These are phyloP conservation scores for Coptodon bakossiorum DNA, from an alignment of 2,113 vertebrate genomes.

Conservation along the genomic window DNA sequence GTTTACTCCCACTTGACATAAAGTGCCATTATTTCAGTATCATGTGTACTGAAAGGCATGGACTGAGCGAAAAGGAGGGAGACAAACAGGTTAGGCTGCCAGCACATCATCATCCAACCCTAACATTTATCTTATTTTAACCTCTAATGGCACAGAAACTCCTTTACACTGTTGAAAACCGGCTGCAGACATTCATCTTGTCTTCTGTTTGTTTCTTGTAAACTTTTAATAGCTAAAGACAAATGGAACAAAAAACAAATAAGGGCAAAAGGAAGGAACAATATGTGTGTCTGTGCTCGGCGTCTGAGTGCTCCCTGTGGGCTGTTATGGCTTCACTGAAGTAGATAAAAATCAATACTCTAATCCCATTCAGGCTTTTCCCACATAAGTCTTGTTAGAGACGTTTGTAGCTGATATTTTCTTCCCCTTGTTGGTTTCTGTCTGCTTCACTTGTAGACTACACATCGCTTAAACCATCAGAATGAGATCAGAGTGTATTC, in stretches of 20 bases:
- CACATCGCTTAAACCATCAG: slow-evolving; percentile 2
- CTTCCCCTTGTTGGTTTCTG: slow-evolving; percentile 16
- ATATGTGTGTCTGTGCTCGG: not conserved
- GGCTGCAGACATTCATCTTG: not conserved
- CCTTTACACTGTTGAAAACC: not conserved
- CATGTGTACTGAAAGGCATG: not conserved
- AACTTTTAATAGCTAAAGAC: slow-evolving; percentile 19
- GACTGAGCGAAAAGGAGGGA: not conserved
- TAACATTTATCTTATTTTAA: not conserved
- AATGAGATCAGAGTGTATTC: slow-evolving; percentile 3
- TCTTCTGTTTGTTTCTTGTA: not conserved
- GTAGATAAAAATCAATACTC: slow-evolving; percentile 43
- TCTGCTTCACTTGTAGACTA: not conserved
- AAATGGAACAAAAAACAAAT: not conserved
- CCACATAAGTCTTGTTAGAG: slow-evolving; percentile 46
- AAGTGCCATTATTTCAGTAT: not conserved
- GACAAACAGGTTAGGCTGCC: not conserved
- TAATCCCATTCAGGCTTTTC: slow-evolving; percentile 38
- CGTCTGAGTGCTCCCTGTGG: slow-evolving; percentile 22
- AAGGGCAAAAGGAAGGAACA: not conserved
- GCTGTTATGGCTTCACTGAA: slow-evolving; percentile 27
- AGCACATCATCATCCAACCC: not conserved
- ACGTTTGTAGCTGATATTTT: slow-evolving; percentile 22
- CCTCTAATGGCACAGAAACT: not conserved
- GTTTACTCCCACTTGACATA: not conserved